Percentiles rank a stretch among this genome's conserved stretches.
Evolutionary conservation across 1,140 invertebrate genomes (phyloP).

Genomic region (Tetramorium simillimum): DNA sequence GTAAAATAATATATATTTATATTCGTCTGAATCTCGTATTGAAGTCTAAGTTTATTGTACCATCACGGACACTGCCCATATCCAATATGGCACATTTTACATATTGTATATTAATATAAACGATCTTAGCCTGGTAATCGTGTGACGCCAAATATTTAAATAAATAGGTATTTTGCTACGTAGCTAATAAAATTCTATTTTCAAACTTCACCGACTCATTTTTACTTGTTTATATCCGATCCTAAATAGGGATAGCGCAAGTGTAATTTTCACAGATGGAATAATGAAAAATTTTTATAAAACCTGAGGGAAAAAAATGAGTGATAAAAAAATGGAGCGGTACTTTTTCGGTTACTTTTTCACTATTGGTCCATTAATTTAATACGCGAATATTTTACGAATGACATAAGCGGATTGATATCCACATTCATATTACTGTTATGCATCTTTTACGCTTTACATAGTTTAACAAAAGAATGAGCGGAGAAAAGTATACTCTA

Average conservation of each 20-base stretch:
- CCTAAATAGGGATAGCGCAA: background rate
- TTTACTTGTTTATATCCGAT: constrained; percentile 2
- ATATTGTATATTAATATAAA: constrained; percentile 85
- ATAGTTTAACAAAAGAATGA: constrained; percentile 6
- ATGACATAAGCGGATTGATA: background rate
- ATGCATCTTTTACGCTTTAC: background rate
- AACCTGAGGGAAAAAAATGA: background rate
- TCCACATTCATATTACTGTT: background rate
- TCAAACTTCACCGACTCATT: constrained; percentile 71
- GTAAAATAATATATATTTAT: constrained; percentile 80
- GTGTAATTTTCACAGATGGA: background rate
- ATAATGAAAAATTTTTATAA: background rate
- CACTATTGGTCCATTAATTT: background rate
- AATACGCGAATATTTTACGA: background rate
- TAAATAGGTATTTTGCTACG: constrained; percentile 83
- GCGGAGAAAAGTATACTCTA: constrained; percentile 1
- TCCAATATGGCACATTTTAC: constrained; percentile 81
- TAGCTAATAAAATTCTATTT: constrained; percentile 82
- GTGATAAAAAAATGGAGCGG: background rate
- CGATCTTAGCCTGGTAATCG: constrained; percentile 81
- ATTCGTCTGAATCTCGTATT: constrained; percentile 74
- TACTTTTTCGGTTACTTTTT: background rate
- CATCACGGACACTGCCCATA: constrained; percentile 82
- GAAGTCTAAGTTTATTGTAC: constrained; percentile 77
- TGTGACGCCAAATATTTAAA: constrained; percentile 85